Percentiles rank a stretch among this genome's conserved stretches.
Conservation (phyloP, 2,113 vertebrate species). For the Morone saxatilis region DNA sequence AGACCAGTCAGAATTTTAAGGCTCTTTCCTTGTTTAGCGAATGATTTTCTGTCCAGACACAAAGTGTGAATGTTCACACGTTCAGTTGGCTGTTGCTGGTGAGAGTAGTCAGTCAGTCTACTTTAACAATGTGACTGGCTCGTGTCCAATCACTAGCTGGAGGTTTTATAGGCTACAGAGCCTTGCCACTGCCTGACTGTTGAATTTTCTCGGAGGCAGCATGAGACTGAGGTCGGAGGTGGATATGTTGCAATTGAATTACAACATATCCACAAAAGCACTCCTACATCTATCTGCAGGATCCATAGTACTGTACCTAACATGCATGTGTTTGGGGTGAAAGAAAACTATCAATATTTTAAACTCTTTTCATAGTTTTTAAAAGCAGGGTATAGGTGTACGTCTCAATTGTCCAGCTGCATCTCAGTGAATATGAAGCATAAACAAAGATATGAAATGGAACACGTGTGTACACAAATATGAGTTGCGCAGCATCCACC, state of each 20-base stretch:
- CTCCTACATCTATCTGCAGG: neutral
- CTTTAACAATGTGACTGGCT: slow-evolving; percentile 26
- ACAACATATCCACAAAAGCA: neutral
- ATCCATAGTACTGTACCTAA: neutral
- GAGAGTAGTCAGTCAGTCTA: neutral
- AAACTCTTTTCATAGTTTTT: neutral
- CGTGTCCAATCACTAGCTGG: slow-evolving; percentile 14
- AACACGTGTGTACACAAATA: neutral
- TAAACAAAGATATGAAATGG: neutral
- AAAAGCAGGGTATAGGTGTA: neutral
- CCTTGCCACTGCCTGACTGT: neutral
- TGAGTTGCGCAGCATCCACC: neutral
- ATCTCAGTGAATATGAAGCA: neutral
- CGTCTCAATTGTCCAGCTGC: no score
- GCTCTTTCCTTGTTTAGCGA: slow-evolving; percentile 8
- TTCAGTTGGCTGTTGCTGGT: neutral
- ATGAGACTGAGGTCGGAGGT: neutral
- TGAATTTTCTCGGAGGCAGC: slow-evolving; percentile 12
- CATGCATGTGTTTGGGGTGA: neutral
- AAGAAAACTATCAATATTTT: neutral
- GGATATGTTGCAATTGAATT: neutral
- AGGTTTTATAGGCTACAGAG: slow-evolving; percentile 9
- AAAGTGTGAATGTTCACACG: slow-evolving; percentile 25
- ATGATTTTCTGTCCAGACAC: slow-evolving; percentile 32
- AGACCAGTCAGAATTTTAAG: neutral